These are phyloP conservation scores for Serranochromis macrocephalus DNA, from an alignment of 2,113 vertebrate species.

Conservation along the genomic window DNA sequence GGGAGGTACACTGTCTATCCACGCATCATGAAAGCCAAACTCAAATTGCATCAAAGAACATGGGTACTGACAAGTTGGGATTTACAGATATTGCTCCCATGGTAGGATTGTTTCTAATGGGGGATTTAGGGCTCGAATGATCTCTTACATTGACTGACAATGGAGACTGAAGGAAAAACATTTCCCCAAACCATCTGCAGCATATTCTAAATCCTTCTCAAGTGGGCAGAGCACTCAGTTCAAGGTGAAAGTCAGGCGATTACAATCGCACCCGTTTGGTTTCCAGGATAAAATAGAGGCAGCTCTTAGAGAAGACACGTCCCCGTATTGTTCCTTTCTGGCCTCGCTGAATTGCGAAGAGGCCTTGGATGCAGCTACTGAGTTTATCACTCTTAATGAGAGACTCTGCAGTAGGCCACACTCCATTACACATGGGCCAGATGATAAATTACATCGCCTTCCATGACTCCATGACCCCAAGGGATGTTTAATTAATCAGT, in stretches of 20 bases:
- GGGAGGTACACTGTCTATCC: background rate
- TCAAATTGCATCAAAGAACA: background rate
- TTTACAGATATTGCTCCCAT: background rate
- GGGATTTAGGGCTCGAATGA: background rate
- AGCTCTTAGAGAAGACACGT: background rate
- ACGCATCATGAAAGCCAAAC: background rate
- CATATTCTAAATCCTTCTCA: background rate
- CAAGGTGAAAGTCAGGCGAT: background rate
- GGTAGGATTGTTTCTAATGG: background rate
- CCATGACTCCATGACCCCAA: slow-evolving; percentile 51
- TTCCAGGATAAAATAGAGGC: background rate
- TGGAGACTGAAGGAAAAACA: background rate
- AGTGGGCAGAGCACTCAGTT: background rate
- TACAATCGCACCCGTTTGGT: background rate
- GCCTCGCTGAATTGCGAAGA: slow-evolving; percentile 4
- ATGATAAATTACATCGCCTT: slow-evolving; percentile 56
- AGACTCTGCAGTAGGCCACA: slow-evolving; percentile 49
- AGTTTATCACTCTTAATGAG: slow-evolving; percentile 71
- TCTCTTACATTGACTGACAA: background rate
- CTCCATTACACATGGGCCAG: slow-evolving; percentile 56
- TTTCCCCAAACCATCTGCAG: background rate
- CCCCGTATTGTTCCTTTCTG: background rate
- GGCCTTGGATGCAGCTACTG: slow-evolving; percentile 21
- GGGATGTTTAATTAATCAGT: slow-evolving; percentile 66
- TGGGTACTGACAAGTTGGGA: background rate